Base-by-base conservation (phyloP, 2,113 vertebrate species). In the Panurus biarmicus region DNA sequence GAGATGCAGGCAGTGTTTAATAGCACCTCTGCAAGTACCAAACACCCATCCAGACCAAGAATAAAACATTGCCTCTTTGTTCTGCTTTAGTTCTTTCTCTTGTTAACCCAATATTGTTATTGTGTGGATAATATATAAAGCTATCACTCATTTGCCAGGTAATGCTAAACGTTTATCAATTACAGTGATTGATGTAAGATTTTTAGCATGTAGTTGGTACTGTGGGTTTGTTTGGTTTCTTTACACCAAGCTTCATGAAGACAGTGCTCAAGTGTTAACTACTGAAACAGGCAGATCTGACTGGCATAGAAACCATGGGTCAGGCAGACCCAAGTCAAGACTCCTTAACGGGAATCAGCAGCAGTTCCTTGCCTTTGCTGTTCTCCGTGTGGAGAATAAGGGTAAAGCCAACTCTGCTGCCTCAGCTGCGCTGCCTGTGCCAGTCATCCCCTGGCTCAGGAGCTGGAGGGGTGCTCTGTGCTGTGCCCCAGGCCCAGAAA, bases 261-360 rank as follows among this genome's bases (percentile, higher is more conserved):
- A 25, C 31, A 90, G 10, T 69, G 58, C 50, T 72, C 8, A 48
- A 17, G 24, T 48, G n/a, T 44, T 18, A n/a, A 11, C 74, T 85
- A 57, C 71, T 54, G 62, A 48, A 91, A 73, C 12, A 42, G 35
- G 65, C 47, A 74, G 33, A 36, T 48, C 40, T 36, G 45, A 51
- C 4, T 56, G 48, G 50, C 19, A 5, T 0, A 53, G 62, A 79
- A 85, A 38, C 31, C 36, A 54, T 0, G 0, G 22, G 15, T 48
- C 45, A 79, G 14, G 15, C 2, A 56, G 31, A 45, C 45, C 29
- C 15, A 22, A 73, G 29, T 58, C 70, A 85, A 83, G 12, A 44
- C 48, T 40, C 57, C 6, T n/a, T 58, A 25, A 25, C 1, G 0
- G 29, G 38, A 36, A 51, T 56, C 20, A 60, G 53, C 72, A 36